Conservation (phyloP, 2,113 vertebrate genomes). For the Seriola aureovittata region DNA sequence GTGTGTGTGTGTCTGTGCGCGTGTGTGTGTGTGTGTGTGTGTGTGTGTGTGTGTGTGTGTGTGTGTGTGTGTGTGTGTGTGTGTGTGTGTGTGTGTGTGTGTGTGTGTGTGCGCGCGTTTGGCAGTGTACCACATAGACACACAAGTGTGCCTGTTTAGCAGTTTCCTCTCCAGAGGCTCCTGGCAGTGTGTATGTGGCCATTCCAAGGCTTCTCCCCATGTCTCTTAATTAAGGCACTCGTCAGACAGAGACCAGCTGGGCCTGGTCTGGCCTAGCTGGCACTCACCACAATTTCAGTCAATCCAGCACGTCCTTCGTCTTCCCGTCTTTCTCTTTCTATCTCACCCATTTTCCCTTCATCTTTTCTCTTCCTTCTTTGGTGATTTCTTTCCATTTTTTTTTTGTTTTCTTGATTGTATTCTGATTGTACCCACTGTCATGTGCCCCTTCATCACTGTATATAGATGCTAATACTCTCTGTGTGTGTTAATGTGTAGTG, state of each 20-base stretch:
- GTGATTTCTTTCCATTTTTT: not conserved
- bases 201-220: conserved; percentile 73
- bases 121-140: conserved; percentile 69
- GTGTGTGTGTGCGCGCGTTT: conserved; percentile 41
- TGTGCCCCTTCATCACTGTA: not conserved
- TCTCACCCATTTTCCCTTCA: conserved; percentile 1
- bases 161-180: conserved; percentile 77
- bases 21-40: conserved; percentile 5
- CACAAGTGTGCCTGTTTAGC: conserved; percentile 72
- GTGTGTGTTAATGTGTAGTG: not conserved
- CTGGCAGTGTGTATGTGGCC: conserved; percentile 70
- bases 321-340: not conserved
- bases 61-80: not conserved
- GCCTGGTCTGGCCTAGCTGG: conserved; percentile 76
- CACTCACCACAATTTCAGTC: conserved; percentile 68
- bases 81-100: conserved; percentile 3
- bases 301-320: conserved; percentile 29
- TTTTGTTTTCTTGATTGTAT: not conserved
- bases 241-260: conserved; percentile 82
- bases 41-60: conserved; percentile 18
- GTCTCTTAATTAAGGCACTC: conserved; percentile 84
- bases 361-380: not conserved
- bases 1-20: not conserved
- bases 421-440: not conserved
- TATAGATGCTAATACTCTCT: not conserved